phyloP scores from a whole-genome alignment of 2,888 invertebrate genomes.

The Stenotaenia linearis region DNA sequence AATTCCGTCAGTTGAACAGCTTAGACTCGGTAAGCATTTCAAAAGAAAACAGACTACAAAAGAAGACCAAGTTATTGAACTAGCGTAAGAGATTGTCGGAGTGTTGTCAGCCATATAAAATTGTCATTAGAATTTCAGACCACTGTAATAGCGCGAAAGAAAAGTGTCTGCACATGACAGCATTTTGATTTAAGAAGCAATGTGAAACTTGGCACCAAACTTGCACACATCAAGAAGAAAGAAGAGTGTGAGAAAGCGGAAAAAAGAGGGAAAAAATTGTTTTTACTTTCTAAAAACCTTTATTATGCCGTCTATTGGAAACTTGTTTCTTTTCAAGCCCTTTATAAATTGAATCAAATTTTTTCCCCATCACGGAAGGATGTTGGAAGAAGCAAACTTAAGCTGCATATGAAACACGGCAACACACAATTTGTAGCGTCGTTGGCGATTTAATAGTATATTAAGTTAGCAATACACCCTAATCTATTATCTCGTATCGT shows the following conservation, averaged over 20 bases:
- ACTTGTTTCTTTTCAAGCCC: not conserved
- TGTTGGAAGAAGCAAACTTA: not conserved
- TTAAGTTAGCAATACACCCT: not conserved
- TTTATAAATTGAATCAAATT: not conserved
- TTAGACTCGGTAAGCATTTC: too few relatives aligned
- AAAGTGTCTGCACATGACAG: slow-evolving; percentile 22
- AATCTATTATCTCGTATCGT: slow-evolving; percentile 2
- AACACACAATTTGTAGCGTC: not conserved
- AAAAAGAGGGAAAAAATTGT: not conserved
- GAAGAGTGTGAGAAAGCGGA: not conserved
- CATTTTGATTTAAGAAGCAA: slow-evolving; percentile 17
- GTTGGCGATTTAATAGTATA: slow-evolving; percentile 16
- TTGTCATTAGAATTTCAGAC: slow-evolving; percentile 23
- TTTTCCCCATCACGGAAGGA: not conserved
- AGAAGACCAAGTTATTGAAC: not conserved
- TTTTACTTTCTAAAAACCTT: not conserved
- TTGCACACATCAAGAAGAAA: not conserved
- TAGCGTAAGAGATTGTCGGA: not conserved
- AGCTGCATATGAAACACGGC: slow-evolving; percentile 1
- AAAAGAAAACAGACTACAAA: not conserved
- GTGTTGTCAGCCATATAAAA: slow-evolving; percentile 16
- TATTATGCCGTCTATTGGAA: not conserved
- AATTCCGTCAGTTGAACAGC: not conserved
- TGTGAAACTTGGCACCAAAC: slow-evolving; percentile 26
- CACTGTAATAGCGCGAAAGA: not conserved